phyloP scores from a whole-genome alignment of 2,113 vertebrate species.

The Neolamprologus cancellatus region DNA sequence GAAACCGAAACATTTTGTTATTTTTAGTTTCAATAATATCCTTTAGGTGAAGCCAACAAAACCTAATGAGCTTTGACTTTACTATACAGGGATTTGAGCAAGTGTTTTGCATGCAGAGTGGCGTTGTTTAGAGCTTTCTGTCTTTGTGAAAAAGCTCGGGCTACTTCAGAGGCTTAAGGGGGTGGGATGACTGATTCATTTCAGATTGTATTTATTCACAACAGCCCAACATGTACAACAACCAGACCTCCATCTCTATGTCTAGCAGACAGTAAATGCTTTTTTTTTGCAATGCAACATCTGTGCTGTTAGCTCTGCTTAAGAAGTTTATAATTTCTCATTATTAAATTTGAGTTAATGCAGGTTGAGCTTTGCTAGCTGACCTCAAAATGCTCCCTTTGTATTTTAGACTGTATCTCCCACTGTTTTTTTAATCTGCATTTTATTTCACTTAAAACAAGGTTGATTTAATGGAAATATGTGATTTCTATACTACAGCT shows the following conservation, averaged over 20 bases:
- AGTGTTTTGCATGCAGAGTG: neutral
- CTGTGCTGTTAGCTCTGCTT: neutral
- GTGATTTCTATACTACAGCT: neutral
- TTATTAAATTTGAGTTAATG: neutral
- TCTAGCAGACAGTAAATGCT: neutral
- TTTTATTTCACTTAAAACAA: neutral
- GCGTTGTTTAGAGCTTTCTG: neutral
- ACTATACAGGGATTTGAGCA: neutral
- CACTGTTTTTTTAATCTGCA: neutral
- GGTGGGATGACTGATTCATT: neutral
- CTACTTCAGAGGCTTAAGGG: neutral
- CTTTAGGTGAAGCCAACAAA: neutral
- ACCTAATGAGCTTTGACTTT: neutral
- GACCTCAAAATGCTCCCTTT: neutral
- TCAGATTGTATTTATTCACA: neutral
- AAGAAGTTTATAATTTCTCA: slow-evolving; percentile 6
- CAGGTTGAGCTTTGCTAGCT: neutral
- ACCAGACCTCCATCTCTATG: neutral
- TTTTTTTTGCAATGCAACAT: neutral
- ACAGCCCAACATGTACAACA: neutral
- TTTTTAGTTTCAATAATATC: neutral
- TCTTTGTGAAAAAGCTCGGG: neutral
- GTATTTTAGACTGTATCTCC: neutral
- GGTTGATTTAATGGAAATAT: neutral
- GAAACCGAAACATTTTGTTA: neutral